Evolutionary conservation across 2,888 invertebrate species (phyloP).

Genomic region (Antheraea yamamai): DNA sequence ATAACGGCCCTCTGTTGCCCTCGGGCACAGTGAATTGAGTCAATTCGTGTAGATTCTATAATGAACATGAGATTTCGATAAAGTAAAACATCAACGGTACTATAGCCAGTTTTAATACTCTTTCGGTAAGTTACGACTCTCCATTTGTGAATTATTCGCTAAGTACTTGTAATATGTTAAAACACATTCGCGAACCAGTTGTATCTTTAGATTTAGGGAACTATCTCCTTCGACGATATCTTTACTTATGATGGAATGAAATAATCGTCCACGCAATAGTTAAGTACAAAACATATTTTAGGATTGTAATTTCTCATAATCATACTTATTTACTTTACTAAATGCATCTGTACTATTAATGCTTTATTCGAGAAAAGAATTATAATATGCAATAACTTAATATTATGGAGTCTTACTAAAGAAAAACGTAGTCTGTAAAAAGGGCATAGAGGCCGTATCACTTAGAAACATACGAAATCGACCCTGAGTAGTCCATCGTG

Average conservation of each 20-base stretch:
- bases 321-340: background rate
- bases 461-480: background rate
- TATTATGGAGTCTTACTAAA: background rate
- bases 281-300: background rate
- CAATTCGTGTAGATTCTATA: background rate
- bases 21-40: background rate
- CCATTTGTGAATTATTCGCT: background rate
- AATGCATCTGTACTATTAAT: background rate
- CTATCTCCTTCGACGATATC: background rate
- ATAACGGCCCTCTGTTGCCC: background rate
- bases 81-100: background rate
- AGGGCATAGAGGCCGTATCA: constrained; percentile 7
- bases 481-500: constrained; percentile 12
- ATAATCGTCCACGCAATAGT: background rate
- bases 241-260: background rate
- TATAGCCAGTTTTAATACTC: background rate
- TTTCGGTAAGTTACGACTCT: background rate
- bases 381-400: background rate
- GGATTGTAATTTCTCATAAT: background rate
- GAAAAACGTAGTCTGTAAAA: background rate
- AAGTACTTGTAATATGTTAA: background rate
- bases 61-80: background rate
- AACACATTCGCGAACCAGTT: background rate
- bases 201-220: background rate
- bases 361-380: background rate